phyloP scores from a whole-genome alignment of 53 echinoderm and acorn worm genomes.

The Luidia sarsii region DNA sequence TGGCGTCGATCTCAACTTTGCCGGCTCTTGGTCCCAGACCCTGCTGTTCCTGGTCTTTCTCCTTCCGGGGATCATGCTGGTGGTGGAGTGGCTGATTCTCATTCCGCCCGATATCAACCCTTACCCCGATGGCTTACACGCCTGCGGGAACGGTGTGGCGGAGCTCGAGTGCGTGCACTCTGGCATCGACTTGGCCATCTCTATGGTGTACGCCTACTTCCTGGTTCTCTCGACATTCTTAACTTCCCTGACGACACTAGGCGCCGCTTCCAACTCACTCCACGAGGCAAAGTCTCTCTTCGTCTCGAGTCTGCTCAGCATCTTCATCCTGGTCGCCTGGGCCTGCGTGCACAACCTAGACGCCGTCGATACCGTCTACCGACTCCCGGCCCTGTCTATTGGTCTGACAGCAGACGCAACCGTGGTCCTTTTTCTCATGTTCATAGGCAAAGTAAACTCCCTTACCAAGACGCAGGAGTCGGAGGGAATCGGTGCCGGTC shows the following conservation, averaged over 20 bases:
- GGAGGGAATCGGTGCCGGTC: neutral
- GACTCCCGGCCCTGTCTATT: slow-evolving; percentile 66
- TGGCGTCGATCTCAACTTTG: slow-evolving; percentile 33
- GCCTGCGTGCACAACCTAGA: slow-evolving; percentile 62
- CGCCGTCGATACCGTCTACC: slow-evolving; percentile 19
- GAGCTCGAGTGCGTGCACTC: slow-evolving; percentile 38
- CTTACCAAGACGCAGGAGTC: slow-evolving; percentile 8
- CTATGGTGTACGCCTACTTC: slow-evolving; percentile 69
- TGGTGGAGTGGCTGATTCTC: slow-evolving; percentile 75
- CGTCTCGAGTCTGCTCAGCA: slow-evolving; percentile 57
- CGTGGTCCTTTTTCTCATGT: slow-evolving; percentile 58
- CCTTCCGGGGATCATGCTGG: slow-evolving; percentile 57
- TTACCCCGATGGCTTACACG: neutral
- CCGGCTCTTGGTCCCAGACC: slow-evolving; percentile 57
- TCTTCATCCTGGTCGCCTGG: slow-evolving; percentile 68
- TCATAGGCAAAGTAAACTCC: slow-evolving; percentile 55
- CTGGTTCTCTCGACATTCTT: slow-evolving; percentile 63
- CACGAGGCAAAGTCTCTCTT: slow-evolving; percentile 59
- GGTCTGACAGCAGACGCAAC: slow-evolving; percentile 74
- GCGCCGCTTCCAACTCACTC: slow-evolving; percentile 29
- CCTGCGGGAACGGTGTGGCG: neutral
- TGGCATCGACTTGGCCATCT: slow-evolving; percentile 49
- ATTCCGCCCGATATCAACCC: slow-evolving; percentile 29
- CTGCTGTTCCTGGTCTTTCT: slow-evolving; percentile 68
- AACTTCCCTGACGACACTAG: slow-evolving; percentile 34